Conservation (phyloP, 2,888 invertebrate genomes). For the Venusia cambrica region DNA sequence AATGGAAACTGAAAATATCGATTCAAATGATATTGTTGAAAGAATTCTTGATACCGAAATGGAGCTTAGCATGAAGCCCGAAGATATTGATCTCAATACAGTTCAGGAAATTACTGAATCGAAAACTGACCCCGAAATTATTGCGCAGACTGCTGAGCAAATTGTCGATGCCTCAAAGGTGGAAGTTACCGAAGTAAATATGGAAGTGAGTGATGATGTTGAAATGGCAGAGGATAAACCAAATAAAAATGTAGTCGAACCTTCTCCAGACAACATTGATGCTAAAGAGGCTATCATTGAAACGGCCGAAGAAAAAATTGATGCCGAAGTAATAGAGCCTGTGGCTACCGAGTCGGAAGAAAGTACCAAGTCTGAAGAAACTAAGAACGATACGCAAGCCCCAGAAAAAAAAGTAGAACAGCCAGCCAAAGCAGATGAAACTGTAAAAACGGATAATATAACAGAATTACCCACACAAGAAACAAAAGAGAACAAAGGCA, state of each 20-base stretch:
- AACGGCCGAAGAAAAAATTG: constrained; percentile 20
- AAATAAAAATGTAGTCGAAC: constrained; percentile 13
- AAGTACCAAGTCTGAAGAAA: constrained; percentile 29
- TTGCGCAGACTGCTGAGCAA: constrained; percentile 24
- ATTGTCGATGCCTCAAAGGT: constrained; percentile 16
- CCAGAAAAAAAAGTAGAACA: constrained; percentile 16
- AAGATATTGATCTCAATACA: constrained; percentile 42
- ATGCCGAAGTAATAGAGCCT: constrained; percentile 14
- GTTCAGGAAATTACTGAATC: constrained; percentile 38
- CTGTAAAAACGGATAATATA: constrained; percentile 31
- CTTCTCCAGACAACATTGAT: constrained; percentile 6
- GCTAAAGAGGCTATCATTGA: constrained; percentile 2
- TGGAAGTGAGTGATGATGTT: constrained; percentile 29
- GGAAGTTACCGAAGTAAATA: constrained; percentile 29
- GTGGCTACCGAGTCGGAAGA: constrained; percentile 21
- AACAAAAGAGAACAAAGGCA: constrained; percentile 26
- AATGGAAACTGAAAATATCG: constrained; percentile 62
- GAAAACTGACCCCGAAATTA: constrained; percentile 27
- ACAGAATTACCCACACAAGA: constrained; percentile 17
- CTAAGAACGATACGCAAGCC: constrained; percentile 30
- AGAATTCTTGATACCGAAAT: constrained; percentile 64
- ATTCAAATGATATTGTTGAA: constrained; percentile 65
- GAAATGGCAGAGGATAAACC: constrained; percentile 17
- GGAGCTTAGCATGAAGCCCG: constrained; percentile 59
- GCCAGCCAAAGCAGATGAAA: constrained; percentile 14